phyloP scores from a whole-genome alignment of 1,140 invertebrate species.

The Drosophila busckii region DNA sequence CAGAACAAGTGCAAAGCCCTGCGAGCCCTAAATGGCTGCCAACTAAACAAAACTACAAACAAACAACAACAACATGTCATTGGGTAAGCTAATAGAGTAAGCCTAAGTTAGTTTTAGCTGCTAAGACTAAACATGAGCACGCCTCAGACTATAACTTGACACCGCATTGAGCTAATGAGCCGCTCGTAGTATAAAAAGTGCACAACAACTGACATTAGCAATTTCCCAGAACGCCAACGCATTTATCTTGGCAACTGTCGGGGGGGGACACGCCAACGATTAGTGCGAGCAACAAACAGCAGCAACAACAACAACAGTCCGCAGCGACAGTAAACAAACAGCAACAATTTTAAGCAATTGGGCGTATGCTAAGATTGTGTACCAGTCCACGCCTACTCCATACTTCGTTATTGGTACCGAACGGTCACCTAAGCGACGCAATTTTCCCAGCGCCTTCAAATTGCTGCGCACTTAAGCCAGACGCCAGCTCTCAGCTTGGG shows the following conservation, averaged over 20 bases:
- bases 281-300: constrained; percentile 42
- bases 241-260: constrained; percentile 47
- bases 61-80: not conserved
- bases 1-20: constrained; percentile 66
- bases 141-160: too few species aligned
- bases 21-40: constrained; percentile 22
- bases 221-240: constrained; percentile 74
- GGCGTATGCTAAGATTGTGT: constrained; percentile 61
- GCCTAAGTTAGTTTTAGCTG: not conserved
- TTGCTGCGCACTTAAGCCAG: constrained; percentile 19
- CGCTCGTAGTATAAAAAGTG: constrained; percentile 42
- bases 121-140: constrained; percentile 71
- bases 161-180: constrained; percentile 19
- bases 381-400: constrained; percentile 40
- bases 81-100: not conserved
- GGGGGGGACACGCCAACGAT: constrained; percentile 34
- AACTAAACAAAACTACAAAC: constrained; percentile 21
- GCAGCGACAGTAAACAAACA: constrained; percentile 27
- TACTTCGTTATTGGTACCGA: constrained; percentile 8
- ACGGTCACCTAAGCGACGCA: constrained; percentile 42
- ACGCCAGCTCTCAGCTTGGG: constrained; percentile 33
- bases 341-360: constrained; percentile 23
- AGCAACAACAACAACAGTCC: constrained; percentile 8
- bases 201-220: constrained; percentile 50
- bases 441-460: constrained; percentile 50